Evolutionary conservation across 2,888 invertebrate genomes (phyloP).

Genomic region (Caenorhabditis wallacei): DNA sequence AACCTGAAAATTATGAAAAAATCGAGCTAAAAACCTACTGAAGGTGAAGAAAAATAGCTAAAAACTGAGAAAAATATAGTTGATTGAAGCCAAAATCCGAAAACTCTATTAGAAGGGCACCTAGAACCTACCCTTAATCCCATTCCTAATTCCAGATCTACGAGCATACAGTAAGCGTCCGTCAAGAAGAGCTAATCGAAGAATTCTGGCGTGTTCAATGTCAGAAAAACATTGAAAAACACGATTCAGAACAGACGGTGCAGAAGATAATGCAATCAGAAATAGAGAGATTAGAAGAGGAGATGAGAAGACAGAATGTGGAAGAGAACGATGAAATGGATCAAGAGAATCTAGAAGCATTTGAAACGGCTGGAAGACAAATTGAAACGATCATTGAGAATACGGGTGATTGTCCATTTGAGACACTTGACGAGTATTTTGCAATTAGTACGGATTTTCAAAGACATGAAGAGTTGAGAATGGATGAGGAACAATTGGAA

Average conservation of each 20-base stretch:
- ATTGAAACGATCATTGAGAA: constrained; percentile 18
- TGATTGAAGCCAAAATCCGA: too few species aligned
- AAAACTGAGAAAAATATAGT: too few species aligned
- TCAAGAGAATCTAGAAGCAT: constrained; percentile 25
- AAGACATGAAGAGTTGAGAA: constrained; percentile 9
- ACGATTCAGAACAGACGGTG: neutral
- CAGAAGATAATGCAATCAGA: neutral
- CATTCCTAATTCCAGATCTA: constrained; percentile 6
- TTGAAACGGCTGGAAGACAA: constrained; percentile 44
- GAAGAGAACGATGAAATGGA: neutral
- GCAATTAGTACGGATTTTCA: constrained; percentile 20
- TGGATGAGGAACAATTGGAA: constrained; percentile 24
- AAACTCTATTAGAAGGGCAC: too few species aligned
- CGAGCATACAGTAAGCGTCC: constrained; percentile 3
- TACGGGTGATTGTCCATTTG: constrained; percentile 41
- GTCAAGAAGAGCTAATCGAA: constrained; percentile 21
- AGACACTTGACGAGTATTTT: constrained; percentile 32
- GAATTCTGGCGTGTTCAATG: constrained; percentile 33
- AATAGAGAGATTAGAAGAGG: constrained; percentile 6
- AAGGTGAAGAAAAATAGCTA: too few species aligned
- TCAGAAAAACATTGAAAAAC: neutral
- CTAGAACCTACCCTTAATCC: too few species aligned
- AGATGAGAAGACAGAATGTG: neutral
- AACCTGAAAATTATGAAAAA: too few species aligned
- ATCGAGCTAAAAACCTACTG: too few species aligned